These are phyloP conservation scores for Trachymyrmex cornetzi DNA, from an alignment of 1,140 invertebrate species.

Conservation along the genomic window DNA sequence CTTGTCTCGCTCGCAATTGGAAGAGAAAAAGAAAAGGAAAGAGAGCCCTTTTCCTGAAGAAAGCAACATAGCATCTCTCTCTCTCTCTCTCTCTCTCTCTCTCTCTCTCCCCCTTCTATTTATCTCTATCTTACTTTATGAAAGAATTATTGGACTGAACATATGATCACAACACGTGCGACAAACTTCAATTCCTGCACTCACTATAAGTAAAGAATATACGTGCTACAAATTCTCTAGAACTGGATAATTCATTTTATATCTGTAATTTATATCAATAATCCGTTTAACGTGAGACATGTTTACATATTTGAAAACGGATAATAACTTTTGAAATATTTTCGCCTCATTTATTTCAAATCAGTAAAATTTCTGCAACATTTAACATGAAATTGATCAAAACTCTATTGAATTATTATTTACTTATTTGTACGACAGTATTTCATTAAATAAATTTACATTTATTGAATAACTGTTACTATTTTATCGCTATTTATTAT, in stretches of 20 bases:
- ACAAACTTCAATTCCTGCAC: background rate
- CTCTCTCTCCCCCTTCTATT: slow-evolving; percentile 19
- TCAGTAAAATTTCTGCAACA: background rate
- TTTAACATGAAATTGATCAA: background rate
- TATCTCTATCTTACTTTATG: slow-evolving; percentile 21
- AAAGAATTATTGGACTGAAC: background rate
- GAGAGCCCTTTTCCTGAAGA: slow-evolving; percentile 41
- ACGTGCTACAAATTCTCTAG: background rate
- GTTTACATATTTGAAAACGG: background rate
- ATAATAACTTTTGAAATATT: background rate
- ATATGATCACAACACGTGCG: slow-evolving; percentile 1
- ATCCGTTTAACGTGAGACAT: background rate
- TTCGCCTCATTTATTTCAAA: slow-evolving; percentile 6
- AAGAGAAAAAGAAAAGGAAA: background rate
- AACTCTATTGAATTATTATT: background rate
- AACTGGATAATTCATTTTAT: background rate
- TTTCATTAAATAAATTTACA: background rate
- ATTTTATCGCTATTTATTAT: background rate
- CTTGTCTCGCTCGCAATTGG: slow-evolving; percentile 10
- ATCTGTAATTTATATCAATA: background rate
- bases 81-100: background rate
- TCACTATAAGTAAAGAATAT: background rate
- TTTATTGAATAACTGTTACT: background rate
- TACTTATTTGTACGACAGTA: background rate
- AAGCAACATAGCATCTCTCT: slow-evolving; percentile 24